Percentiles rank a stretch among this genome's conserved stretches.
phyloP scores from a whole-genome alignment of 2,888 invertebrate species.

The Ceraclea dissimilis region DNA sequence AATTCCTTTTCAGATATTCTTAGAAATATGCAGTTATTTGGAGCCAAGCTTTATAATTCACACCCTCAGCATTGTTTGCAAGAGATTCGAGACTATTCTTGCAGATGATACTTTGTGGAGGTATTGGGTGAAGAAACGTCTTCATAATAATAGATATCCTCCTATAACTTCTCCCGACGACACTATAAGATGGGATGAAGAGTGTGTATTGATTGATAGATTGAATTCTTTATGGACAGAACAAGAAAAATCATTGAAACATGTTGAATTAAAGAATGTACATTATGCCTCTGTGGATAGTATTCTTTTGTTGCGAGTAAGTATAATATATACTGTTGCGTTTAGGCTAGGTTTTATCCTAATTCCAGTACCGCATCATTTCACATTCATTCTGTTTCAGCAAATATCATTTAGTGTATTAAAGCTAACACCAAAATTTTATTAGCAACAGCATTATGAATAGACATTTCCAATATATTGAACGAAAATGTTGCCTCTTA shows the following conservation, averaged over 20 bases:
- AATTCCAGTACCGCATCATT: background rate
- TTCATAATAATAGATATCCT: slow-evolving; percentile 36
- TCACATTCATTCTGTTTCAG: background rate
- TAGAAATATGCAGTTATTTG: slow-evolving; percentile 53
- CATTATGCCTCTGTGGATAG: slow-evolving; percentile 55
- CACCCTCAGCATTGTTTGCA: slow-evolving; percentile 48
- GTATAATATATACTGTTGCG: no score
- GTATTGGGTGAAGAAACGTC: slow-evolving; percentile 37
- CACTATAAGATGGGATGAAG: slow-evolving; percentile 47
- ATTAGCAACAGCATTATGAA: no score
- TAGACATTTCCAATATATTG: no score
- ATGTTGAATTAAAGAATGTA: slow-evolving; percentile 44
- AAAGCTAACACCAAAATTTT: no score
- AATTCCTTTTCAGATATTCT: slow-evolving; percentile 39
- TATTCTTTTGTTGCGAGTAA: slow-evolving; percentile 49
- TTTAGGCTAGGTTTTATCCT: background rate
- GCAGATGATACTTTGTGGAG: slow-evolving; percentile 52
- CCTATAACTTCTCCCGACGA: slow-evolving; percentile 37
- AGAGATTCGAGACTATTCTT: slow-evolving; percentile 48
- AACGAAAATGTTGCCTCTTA: no score
- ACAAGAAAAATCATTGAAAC: slow-evolving; percentile 39
- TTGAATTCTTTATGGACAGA: slow-evolving; percentile 50
- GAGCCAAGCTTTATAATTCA: slow-evolving; percentile 49
- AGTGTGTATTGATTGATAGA: slow-evolving; percentile 54
- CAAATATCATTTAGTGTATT: no score